phyloP scores from a whole-genome alignment of 1,140 invertebrate genomes.

The Wiebesia pumilae region DNA sequence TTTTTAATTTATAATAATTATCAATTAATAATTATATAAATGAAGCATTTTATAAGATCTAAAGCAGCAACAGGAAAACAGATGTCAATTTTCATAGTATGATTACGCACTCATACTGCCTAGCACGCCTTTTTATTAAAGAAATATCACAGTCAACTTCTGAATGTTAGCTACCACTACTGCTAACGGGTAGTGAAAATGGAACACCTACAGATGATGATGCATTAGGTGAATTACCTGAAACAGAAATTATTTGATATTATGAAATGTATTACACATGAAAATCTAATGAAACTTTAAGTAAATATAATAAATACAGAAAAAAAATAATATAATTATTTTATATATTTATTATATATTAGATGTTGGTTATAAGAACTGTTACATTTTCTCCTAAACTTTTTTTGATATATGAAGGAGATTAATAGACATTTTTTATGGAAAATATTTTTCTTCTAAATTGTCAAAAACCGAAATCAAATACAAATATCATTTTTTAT shows the following conservation, averaged over 20 bases:
- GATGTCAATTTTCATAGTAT: constrained; percentile 64
- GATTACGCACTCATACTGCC: constrained; percentile 69
- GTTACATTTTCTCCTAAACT: no score
- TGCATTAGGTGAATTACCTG: constrained; percentile 71
- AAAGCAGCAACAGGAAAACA: constrained; percentile 23
- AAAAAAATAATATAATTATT: no score
- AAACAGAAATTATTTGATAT: constrained; percentile 48
- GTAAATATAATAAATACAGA: no score
- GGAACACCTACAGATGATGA: constrained; percentile 71
- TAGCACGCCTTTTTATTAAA: constrained; percentile 65
- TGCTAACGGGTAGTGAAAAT: constrained; percentile 73
- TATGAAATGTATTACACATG: background rate
- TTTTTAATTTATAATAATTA: background rate
- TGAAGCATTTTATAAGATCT: constrained; percentile 16
- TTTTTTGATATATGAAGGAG: no score
- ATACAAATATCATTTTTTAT: no score
- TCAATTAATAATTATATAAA: constrained; percentile 12
- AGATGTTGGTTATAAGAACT: no score
- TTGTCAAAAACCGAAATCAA: no score
- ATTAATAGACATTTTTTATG: no score
- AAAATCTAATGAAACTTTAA: background rate
- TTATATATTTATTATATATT: no score
- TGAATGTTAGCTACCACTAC: constrained; percentile 74
- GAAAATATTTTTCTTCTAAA: no score
- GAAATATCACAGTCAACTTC: constrained; percentile 74